Evolutionary conservation across 2,113 vertebrate genomes (phyloP), one percentile per base, ranked within the genome.

Genomic region (Phoxinus phoxinus): DNA sequence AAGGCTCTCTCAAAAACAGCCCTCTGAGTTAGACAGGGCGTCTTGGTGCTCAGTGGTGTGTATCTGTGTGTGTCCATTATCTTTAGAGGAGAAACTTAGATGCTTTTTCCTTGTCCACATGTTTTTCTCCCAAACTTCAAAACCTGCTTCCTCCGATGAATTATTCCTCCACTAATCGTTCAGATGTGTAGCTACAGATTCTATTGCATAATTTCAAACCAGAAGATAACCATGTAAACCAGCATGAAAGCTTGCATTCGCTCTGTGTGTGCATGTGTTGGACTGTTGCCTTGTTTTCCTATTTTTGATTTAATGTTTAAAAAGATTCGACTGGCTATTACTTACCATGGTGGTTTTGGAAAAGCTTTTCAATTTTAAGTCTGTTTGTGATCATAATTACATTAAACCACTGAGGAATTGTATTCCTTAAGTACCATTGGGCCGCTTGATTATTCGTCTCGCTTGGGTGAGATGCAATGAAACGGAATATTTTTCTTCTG

Each of bases 191-290:
- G 25, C 59, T 27, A 27, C 41, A 46, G 78, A 19, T 51, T 51
- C 25, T 25, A 6, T 12, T 46, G 17, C 5, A 46, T 81, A 25
- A 81, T 41, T 65, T 25, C 78, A 30, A 67, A 65, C 59, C 78
- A 23, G 58, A 46, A 46, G 41, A 65, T 65, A 51, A 32, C 3
- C 61, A 63, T 21, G 32, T 71, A n/a, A 71, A 69, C 32, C 46
- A 86, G 46, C 75, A 86, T 88, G 84, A 27, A 27, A 9, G 21
- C 56, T 46, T 41, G 23, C 37, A 41, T 85, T 71, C 58, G 46
- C 63, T 82, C 56, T 79, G 63, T 63, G 81, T 75, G 75, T 61
- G 56, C 73, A 83, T 69, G 51, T 63, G 35, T 59, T 56, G 17
- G 53, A 56, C 53, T 21, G 53, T 56, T 65, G 63, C 53, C 51